Evolutionary conservation across 2,888 invertebrate genomes (phyloP), one percentile per base, ranked within the genome.

Genomic region (Branchinecta sandiegonensis): DNA sequence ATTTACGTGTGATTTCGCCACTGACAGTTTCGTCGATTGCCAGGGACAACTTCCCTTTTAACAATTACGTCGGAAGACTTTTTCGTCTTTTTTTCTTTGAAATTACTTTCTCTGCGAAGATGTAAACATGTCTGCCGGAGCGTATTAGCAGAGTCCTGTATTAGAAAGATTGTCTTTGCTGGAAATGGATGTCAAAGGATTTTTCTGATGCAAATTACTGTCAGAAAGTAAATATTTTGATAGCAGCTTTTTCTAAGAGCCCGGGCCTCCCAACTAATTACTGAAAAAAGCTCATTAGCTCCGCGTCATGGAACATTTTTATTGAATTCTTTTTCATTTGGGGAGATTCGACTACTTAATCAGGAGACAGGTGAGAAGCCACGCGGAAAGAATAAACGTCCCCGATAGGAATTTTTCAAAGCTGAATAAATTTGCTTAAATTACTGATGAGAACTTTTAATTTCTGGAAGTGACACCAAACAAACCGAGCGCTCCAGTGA

Each of bases 201-300:
- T 56, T 56, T 56, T 56, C 56, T 56, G 17, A 56, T 56, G 56
- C 56, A 56, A 56, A 56, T 56, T 56, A 56, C 56, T 56, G 56
- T 56, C 56, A 56, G 17, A 56, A 56, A 56, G 56, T 56, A 56
- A 56, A 56, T 56, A 56, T 56, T 56, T 17, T 56, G 10, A 14
- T 14, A 17, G n/a, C 14, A 56, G n/a, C 17, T 56, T 56, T 56
- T 56, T 56, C 56, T n/a, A 17, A 56, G 17, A 56, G 56, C 56
- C 56, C 17, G 37, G 37, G 37, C 17, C 56, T 17, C 17, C 14
- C 8, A 56, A 17, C 56, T 56, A 56, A 56, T 56, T 56, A 56
- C 56, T 14, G 56, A 56, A 37, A 37, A 56, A 56, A 56, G 56
- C 56, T 56, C 56, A 56, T 56, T 56, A 56, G 56, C 14, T 56